phyloP scores from a whole-genome alignment of 2,888 invertebrate genomes.

The Tenthredo amoena region DNA sequence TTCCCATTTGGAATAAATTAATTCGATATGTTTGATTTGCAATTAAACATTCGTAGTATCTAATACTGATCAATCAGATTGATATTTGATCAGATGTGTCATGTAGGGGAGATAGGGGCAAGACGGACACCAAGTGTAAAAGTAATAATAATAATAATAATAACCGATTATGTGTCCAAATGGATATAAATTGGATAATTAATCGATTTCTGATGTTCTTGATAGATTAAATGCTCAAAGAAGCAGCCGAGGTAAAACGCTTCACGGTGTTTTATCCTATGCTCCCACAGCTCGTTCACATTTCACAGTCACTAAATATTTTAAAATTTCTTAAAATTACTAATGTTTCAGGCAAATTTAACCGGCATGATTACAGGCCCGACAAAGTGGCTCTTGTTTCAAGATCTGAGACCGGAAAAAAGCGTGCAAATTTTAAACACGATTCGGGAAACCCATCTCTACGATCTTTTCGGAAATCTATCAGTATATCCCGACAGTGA shows the following conservation, averaged over 20 bases:
- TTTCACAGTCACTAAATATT: neutral
- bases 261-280: neutral
- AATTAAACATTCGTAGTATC: neutral
- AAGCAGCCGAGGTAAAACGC: neutral
- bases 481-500: slow-evolving; percentile 70
- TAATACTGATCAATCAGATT: neutral
- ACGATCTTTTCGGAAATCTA: slow-evolving; percentile 60
- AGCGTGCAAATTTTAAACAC: neutral
- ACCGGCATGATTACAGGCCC: slow-evolving; percentile 67
- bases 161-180: neutral
- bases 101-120: neutral
- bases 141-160: neutral
- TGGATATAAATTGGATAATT: neutral
- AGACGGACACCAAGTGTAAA: neutral
- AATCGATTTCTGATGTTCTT: neutral
- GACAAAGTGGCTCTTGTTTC: slow-evolving; percentile 68
- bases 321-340: neutral
- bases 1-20: neutral
- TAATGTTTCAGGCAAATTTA: slow-evolving; percentile 63
- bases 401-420: slow-evolving; percentile 56
- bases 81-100: neutral
- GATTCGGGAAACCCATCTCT: neutral
- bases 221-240: neutral
- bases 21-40: neutral
- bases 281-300: neutral